Evolutionary conservation across 2,888 invertebrate species (phyloP).

Genomic region (Dexiosoma caninum): DNA sequence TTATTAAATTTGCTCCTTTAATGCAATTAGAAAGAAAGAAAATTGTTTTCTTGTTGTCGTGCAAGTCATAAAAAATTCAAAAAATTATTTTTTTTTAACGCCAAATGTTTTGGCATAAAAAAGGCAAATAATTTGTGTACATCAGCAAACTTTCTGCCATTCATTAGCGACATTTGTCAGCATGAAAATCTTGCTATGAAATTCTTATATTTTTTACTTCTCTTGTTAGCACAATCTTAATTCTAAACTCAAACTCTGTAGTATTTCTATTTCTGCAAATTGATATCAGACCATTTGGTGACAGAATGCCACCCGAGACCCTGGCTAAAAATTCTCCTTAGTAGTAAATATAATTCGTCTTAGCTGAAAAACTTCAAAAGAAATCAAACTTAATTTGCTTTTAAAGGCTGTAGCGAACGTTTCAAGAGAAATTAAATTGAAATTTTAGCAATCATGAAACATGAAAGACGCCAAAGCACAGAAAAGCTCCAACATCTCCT

Average conservation of each 20-base stretch:
- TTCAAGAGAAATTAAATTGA: slow-evolving; percentile 23
- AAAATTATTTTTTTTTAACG: not conserved
- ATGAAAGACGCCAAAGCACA: not conserved
- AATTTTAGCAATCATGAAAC: not conserved
- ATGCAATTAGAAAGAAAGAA: not conserved
- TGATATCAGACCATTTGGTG: not conserved
- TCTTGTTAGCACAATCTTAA: not conserved
- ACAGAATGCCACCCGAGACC: not conserved
- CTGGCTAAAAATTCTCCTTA: slow-evolving; percentile 19
- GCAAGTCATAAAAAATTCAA: not conserved
- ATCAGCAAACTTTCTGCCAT: slow-evolving; percentile 41
- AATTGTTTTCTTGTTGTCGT: not conserved
- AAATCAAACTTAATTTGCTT: slow-evolving; percentile 47
- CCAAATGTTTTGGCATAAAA: not conserved
- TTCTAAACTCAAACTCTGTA: not conserved
- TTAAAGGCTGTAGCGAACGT: slow-evolving; percentile 31
- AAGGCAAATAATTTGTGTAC: not conserved
- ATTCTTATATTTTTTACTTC: not conserved
- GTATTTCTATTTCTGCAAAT: not conserved
- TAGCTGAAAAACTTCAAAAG: slow-evolving; percentile 41
- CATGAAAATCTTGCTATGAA: slow-evolving; percentile 47
- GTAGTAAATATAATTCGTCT: slow-evolving; percentile 37
- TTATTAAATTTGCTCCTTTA: not conserved
- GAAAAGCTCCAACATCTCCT: not conserved
- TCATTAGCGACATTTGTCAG: slow-evolving; percentile 65